Evolutionary conservation across 2,888 invertebrate species (phyloP), one percentile per base, ranked within the genome.

Genomic region (Thecophora atra): DNA sequence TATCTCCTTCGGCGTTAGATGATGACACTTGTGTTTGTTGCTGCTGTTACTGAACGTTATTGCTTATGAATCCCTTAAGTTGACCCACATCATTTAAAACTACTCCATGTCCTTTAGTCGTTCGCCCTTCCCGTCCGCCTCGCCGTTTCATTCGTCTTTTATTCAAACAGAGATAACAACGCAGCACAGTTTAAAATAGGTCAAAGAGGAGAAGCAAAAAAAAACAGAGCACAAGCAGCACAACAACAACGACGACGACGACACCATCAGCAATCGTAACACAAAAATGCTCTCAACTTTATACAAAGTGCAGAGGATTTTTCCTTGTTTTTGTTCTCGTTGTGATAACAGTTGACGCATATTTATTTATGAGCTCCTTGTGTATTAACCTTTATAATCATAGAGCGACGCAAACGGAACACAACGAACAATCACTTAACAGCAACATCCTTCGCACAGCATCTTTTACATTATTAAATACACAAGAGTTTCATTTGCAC

Each of bases 41-140:
- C 21, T 54, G 54, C 21, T 54, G 54, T 54, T 54, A 11, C 5
- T 54, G 54, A 1, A 11, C 21, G 21, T 54, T 54, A n/a, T 54
- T 54, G 54, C 21, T 54, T 54, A 4, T n/a, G 78, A 78, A 78
- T 79, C 80, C 80, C 80, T 75, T 80, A 81, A 80, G 80, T 80
- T 76, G 78, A 80, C 81, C 81, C 81, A 81, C 79, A 80, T 80
- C 80, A 80, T 81, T 80, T 81, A 80, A 81, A 80, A 81, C 81
- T 81, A 81, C 81, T n/a, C 24, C 21, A 1, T 54, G 54, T 54
- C 37, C 37, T 37, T 2, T 17, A 17, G 17, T 73, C 78, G 75
- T 75, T n/a, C n/a, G 28, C 19, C 19, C 62, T 30, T 30, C 6
- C 62, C 2, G 30, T 77, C 76, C 26, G 71, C 60, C 54, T 54